These are phyloP conservation scores for Anabacerthia variegaticeps DNA, from an alignment of 2,797 vertebrate genomes.

Conservation along the genomic window DNA sequence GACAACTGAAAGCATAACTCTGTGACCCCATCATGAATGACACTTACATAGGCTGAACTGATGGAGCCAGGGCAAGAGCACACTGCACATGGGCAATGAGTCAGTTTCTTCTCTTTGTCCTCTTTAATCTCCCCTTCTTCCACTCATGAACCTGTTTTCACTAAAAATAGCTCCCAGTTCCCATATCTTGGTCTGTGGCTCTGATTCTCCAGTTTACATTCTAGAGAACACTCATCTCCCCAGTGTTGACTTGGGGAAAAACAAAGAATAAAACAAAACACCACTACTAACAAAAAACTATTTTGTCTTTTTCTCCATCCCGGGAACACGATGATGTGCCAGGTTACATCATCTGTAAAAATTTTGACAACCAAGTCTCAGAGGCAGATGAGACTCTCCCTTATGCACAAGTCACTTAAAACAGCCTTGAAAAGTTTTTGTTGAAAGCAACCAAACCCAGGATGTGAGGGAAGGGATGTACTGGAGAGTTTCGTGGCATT, in stretches of 20 bases:
- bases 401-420: not conserved
- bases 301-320: not conserved
- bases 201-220: not conserved
- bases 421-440: not conserved
- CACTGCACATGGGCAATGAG: not conserved
- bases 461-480: not conserved
- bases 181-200: not conserved
- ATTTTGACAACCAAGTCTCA: not conserved
- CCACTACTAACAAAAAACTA: not conserved
- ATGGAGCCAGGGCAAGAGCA: not conserved
- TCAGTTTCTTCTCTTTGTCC: conserved; percentile 24
- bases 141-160: conserved; percentile 3
- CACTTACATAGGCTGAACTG: not conserved
- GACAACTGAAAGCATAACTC: conserved; percentile 52
- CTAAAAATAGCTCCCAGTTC: conserved; percentile 34
- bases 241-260: not conserved
- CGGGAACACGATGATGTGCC: not conserved
- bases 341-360: conserved; percentile 29
- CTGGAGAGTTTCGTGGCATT: not conserved
- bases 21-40: conserved; percentile 29
- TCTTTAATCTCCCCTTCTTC: conserved; percentile 22
- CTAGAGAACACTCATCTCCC: not conserved
- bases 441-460: not conserved
- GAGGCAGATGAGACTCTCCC: not conserved
- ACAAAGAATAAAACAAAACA: not conserved